Base-by-base conservation (phyloP, 2,888 invertebrate genomes). In the Eudasyphora cyanicolor region DNA sequence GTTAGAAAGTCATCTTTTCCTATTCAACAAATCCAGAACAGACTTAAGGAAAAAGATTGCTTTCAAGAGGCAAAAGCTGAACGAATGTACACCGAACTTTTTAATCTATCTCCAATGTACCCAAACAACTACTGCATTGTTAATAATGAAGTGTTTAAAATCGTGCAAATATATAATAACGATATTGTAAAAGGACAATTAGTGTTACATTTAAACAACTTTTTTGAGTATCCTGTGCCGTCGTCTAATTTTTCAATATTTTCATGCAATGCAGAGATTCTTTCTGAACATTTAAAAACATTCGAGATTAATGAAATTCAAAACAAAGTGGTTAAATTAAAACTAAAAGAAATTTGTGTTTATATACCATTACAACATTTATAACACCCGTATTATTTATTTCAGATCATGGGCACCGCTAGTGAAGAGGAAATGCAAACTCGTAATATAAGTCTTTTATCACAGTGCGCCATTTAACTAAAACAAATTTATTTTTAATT, bases 401-500 rank as follows among this genome's bases (percentile, higher is more conserved):
- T 51, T 51, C 51, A 51, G 51, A 51, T 17, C 4, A 45, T 45
- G 45, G 45, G 12, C 45, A 45, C 45, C 45, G 45, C 45, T 12
- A 45, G 45, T 45, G 45, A 45, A 7, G 45, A 51, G 2, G 19
- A 21, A 24, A 51, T 10, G 4, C 51, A 51, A 51, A 51, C 10
- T 51, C 51, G 51, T 51, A 51, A 51, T 5, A 51, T 51, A 51
- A 51, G 4, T 51, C 21, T 51, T 51, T 21, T 51, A 51, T 51
- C 4, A 51, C 4, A 51, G 4, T 51, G 10, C 51, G 21, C 51
- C 51, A 51, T 51, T 51, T 21, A 21, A 51, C 51, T 51, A 54
- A 71, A 70, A 27, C 70, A 12, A 70, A 70, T 74, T 74, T 74
- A n/a, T 42, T 74, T 74, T 60, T 74, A 57, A 74, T 74, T 74